These are phyloP conservation scores for Ammospiza maritima DNA, from an alignment of 2,797 vertebrate species.

Conservation along the genomic window DNA sequence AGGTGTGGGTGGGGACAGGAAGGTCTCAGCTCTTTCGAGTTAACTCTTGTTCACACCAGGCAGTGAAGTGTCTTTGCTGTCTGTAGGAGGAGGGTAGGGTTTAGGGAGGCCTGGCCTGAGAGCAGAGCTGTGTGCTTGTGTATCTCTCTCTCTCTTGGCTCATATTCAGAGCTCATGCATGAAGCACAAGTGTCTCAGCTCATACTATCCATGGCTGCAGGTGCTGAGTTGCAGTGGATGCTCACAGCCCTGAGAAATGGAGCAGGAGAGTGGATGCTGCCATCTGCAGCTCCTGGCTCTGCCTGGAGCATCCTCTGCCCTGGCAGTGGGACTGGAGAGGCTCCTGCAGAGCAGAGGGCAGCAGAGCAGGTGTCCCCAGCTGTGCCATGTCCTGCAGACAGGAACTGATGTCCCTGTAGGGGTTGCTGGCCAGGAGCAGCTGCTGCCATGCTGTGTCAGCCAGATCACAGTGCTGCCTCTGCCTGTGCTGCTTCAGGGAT, in stretches of 20 bases:
- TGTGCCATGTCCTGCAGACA: not conserved
- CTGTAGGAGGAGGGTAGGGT: not conserved
- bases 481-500: constrained; percentile 5
- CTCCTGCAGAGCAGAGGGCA: not conserved
- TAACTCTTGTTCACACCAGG: not conserved
- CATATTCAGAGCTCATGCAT: rapidly evolving
- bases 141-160: not conserved
- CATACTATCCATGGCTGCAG: rapidly evolving
- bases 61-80: not conserved
- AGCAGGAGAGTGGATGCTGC: not conserved
- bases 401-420: not conserved
- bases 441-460: constrained; percentile 4
- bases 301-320: not conserved
- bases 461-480: not conserved
- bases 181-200: not conserved
- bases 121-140: not conserved
- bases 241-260: not conserved
- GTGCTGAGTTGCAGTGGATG: not conserved
- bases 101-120: not conserved
- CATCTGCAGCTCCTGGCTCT: not conserved
- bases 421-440: constrained; percentile 1
- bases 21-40: not conserved
- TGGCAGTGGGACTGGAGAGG: not conserved
- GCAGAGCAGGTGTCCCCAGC: not conserved
- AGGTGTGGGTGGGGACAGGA: not conserved